Base-by-base conservation (phyloP, 2,797 vertebrate genomes). In the Atherinosoma microstoma region DNA sequence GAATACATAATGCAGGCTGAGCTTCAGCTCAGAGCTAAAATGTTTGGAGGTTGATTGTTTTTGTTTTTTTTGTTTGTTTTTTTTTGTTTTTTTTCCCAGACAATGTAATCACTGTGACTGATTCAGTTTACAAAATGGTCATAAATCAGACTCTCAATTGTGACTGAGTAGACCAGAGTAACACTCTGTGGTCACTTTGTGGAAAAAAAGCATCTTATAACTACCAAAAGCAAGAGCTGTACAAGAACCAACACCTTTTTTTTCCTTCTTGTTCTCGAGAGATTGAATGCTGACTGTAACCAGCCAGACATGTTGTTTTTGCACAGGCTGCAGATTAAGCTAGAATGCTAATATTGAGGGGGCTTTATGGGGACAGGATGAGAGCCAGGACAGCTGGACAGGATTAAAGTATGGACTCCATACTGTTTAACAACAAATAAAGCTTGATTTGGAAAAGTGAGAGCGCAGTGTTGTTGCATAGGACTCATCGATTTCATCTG, bases 401-500 rank as follows among this genome's bases (percentile, higher is more conserved):
- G 67, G 85, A 83, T 88, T 85, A 66, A 73, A 88, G 84, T 87
- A 91, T 85, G 79, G 80, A 82, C 79, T 91, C 84, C 77, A 90
- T 90, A 85, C 70, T 84, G 83, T 92, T 89, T 91, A 69, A 90
- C 85, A 92, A 90, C 91, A 87, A 82, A 70, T 42, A 68, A 58
- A 70, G 70, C 75, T 64, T 4, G 29, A 58, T 80, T 75, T 61
- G 61, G 62, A 70, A 67, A 78, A 78, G 66, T 69, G 58, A 85
- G 75, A 73, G 62, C 30, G 56, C 54, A 2, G 70, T 64, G 75
- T 74, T 85, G 65, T 86, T 83, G 73, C 75, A 80, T 79, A 83
- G 92, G 91, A 92, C 85, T 92, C 90, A 91, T 73, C 59, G 61
- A 80, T 84, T 85, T 89, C 71, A 89, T 91, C 88, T 90, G 87